phyloP scores from a whole-genome alignment of 2,113 vertebrate genomes.

The Indicator indicator region DNA sequence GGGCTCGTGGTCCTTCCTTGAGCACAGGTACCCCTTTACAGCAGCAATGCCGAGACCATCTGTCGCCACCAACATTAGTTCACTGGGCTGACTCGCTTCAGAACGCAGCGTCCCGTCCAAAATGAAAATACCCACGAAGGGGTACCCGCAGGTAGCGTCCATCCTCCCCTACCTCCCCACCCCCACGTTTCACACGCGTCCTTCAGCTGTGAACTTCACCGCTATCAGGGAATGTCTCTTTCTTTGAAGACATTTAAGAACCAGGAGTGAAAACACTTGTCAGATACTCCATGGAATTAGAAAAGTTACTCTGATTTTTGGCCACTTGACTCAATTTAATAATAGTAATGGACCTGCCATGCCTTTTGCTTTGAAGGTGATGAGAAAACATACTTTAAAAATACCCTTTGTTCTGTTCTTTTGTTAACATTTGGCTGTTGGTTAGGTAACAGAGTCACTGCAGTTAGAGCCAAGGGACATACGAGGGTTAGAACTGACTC shows the following conservation, averaged over 20 bases:
- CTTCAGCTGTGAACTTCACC: fast-evolving
- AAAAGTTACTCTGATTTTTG: neutral
- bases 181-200: fast-evolving
- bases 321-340: fast-evolving
- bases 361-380: neutral
- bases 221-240: neutral
- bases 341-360: fast-evolving
- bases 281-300: neutral
- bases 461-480: neutral
- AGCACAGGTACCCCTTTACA: neutral
- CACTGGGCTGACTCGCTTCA: neutral
- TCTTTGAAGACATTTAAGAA: neutral
- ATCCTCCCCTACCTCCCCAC: neutral
- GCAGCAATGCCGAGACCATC: neutral
- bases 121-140: fast-evolving
- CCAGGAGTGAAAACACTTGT: neutral
- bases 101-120: neutral
- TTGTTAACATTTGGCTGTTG: fast-evolving
- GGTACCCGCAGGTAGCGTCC: neutral
- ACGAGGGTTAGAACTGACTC: no score
- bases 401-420: neutral
- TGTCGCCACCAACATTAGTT: neutral
- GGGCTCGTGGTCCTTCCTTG: neutral
- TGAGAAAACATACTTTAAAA: neutral
- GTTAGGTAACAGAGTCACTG: neutral